A percentile compares a stretch with the other conserved stretches of the same genome.
Conservation (phyloP, 2,113 vertebrate species). For the Furnarius figulus region DNA sequence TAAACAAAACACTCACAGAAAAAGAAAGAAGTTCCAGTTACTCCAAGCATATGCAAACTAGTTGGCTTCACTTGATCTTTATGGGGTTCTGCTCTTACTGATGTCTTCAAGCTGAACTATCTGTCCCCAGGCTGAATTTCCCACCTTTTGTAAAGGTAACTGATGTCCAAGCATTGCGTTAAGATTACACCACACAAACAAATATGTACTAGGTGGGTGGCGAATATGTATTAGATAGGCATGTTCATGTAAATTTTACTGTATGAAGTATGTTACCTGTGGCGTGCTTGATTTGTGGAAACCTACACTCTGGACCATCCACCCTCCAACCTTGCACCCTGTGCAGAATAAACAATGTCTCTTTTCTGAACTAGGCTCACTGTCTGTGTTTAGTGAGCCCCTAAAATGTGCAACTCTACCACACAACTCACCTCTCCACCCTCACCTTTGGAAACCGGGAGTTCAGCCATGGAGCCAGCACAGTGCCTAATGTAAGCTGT, state of each 20-base stretch:
- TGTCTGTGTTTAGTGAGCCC: neutral
- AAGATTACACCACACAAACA: neutral
- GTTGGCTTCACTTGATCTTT: neutral
- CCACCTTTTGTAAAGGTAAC: neutral
- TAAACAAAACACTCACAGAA: neutral
- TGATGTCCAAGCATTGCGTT: neutral
- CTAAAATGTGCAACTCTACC: neutral
- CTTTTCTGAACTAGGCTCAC: neutral
- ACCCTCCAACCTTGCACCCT: neutral
- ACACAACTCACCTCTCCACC: neutral
- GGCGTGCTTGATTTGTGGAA: neutral
- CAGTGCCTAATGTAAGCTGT: neutral
- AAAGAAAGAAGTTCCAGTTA: neutral
- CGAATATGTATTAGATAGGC: neutral
- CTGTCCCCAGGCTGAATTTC: neutral
- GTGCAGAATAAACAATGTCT: neutral
- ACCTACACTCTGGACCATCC: neutral
- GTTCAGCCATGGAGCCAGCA: neutral
- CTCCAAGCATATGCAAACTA: neutral
- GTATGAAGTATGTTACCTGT: neutral
- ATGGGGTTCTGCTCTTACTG: neutral
- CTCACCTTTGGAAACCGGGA: neutral
- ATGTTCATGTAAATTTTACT: neutral
- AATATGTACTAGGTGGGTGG: neutral
- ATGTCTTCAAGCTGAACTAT: neutral